A percentile compares a stretch with the other conserved stretches of the same genome.
Evolutionary conservation across 2,797 vertebrate genomes (phyloP).

Genomic region (Muraenolepis orangiensis): DNA sequence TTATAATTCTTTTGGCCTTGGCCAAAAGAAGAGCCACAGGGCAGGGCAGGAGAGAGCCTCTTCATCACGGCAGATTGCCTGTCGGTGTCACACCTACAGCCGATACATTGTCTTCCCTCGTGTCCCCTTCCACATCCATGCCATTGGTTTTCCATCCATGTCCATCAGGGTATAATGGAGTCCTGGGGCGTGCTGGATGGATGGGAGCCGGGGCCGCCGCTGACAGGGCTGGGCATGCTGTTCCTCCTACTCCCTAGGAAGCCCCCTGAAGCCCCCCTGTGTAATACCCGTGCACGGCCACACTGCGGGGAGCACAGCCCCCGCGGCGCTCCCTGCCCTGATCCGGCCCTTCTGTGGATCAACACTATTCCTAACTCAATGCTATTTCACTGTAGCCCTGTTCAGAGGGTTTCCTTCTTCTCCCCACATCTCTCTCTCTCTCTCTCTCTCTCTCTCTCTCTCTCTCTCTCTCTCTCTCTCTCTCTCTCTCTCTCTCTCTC

Average conservation of each 20-base stretch:
- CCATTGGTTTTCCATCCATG: constrained; percentile 70
- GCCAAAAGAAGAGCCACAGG: too few relatives aligned
- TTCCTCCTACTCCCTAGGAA: constrained; percentile 40
- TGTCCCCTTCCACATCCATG: constrained; percentile 53
- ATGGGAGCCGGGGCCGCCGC: constrained; percentile 44
- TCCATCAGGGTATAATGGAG: constrained; percentile 69
- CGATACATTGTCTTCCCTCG: constrained; percentile 53
- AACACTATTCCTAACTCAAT: constrained; percentile 25
- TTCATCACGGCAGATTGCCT: constrained; percentile 79
- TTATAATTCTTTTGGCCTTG: too few relatives aligned
- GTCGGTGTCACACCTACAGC: constrained; percentile 52
- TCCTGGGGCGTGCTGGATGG: constrained; percentile 65
- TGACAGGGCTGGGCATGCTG: constrained; percentile 44
- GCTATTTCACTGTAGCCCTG: constrained; percentile 14
- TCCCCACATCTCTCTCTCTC: too few relatives aligned
- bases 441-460: neutral
- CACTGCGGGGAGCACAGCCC: constrained; percentile 42
- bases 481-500: too few relatives aligned
- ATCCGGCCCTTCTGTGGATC: constrained; percentile 14
- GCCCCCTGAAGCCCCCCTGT: too few relatives aligned
- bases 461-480: neutral
- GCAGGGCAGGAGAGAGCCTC: constrained; percentile 53
- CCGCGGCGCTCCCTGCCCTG: constrained; percentile 30
- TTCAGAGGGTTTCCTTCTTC: constrained; percentile 28
- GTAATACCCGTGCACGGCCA: constrained; percentile 44